These are phyloP conservation scores for Corbicula japonica DNA, from an alignment of 2,888 invertebrate species.

Conservation along the genomic window DNA sequence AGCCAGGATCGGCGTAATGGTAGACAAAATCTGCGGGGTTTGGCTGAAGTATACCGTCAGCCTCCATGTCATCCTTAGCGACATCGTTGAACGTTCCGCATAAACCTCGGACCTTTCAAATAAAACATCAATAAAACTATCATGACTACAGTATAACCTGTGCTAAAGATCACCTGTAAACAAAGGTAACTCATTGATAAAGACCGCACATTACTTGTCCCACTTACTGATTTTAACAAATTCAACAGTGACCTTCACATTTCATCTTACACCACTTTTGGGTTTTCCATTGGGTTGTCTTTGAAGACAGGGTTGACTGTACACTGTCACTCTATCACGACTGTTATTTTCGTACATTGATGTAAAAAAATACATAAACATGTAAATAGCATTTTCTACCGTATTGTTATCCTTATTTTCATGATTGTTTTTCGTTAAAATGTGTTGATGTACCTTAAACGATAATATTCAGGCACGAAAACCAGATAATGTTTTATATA, in stretches of 20 bases:
- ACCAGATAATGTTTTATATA: no score
- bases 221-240: not conserved
- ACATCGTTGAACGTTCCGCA: slow-evolving; percentile 62
- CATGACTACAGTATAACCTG: no score
- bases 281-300: not conserved
- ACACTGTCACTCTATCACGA: no score
- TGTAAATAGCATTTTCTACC: no score
- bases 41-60: slow-evolving; percentile 29
- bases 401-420: no score
- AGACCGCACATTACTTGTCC: not conserved
- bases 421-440: no score
- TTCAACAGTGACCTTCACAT: not conserved
- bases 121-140: not conserved
- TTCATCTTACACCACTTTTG: not conserved
- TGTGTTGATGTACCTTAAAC: no score
- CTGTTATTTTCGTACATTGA: no score
- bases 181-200: not conserved
- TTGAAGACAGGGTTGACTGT: no score
- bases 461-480: no score
- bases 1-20: slow-evolving; percentile 12
- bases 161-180: no score
- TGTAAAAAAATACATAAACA: no score
- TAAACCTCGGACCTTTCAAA: slow-evolving; percentile 57
- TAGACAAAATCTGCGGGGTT: slow-evolving; percentile 40
- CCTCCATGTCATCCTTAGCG: slow-evolving; percentile 47